phyloP scores from a whole-genome alignment of 2,888 invertebrate species.

The Hyalella azteca region DNA sequence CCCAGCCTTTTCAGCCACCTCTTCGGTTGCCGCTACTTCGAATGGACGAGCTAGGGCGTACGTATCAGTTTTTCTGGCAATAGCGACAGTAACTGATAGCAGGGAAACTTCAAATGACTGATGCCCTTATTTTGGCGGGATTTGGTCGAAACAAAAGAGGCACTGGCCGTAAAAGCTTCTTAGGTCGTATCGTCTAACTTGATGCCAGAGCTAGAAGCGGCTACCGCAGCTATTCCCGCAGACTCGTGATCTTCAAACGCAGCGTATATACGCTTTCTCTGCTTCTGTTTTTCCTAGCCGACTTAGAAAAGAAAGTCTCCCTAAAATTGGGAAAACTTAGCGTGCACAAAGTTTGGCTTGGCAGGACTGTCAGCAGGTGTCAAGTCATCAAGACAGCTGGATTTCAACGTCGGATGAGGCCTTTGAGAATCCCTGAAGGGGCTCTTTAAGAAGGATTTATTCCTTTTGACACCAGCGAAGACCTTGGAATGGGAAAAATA shows the following conservation, averaged over 20 bases:
- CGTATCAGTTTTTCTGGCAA: neutral
- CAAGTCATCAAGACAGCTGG: neutral
- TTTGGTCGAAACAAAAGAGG: constrained; percentile 2
- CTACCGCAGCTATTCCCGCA: neutral
- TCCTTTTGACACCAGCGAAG: too few relatives aligned
- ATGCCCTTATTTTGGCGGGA: constrained; percentile 14
- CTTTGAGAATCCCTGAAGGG: neutral
- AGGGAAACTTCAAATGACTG: constrained; percentile 6
- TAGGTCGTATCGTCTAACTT: constrained; percentile 10
- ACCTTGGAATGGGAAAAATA: too few relatives aligned
- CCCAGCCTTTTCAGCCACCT: neutral
- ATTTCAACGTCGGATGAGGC: neutral
- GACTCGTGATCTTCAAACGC: neutral
- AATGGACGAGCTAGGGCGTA: neutral
- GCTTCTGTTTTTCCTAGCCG: neutral
- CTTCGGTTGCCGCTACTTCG: neutral
- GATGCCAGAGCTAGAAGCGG: neutral
- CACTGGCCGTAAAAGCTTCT: constrained; percentile 1
- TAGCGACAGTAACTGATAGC: constrained; percentile 9
- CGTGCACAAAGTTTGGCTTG: neutral
- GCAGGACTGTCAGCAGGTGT: neutral
- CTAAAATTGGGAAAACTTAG: neutral
- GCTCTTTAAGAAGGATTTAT: neutral
- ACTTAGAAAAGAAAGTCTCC: neutral
- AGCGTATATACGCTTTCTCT: neutral